Evolutionary conservation across 1,140 invertebrate species (phyloP).

Genomic region (Drosophila subobscura): DNA sequence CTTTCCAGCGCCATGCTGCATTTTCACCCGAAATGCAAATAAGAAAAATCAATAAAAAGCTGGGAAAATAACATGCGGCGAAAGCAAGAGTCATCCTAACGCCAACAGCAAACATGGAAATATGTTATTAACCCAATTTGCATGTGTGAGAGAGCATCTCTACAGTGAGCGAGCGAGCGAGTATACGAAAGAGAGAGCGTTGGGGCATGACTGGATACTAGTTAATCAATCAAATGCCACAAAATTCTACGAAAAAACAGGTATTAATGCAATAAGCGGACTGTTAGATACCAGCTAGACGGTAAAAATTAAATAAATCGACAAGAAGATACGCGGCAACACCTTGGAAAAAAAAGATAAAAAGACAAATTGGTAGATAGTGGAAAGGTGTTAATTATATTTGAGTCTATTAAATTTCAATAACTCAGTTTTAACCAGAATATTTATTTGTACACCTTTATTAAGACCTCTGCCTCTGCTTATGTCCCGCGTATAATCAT

Average conservation of each 20-base stretch:
- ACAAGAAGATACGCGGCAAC: background rate
- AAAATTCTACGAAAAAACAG: slow-evolving; percentile 14
- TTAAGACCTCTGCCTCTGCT: too few relatives aligned
- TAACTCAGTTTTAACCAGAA: too few relatives aligned
- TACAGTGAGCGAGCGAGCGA: too few relatives aligned
- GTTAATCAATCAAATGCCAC: slow-evolving; percentile 37
- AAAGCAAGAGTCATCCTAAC: slow-evolving; percentile 64
- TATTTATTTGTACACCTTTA: too few relatives aligned
- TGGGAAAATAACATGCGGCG: slow-evolving; percentile 36
- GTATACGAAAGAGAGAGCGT: background rate
- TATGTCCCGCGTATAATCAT: too few relatives aligned
- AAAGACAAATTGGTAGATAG: background rate
- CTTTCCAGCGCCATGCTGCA: slow-evolving; percentile 31
- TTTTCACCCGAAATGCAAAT: slow-evolving; percentile 49
- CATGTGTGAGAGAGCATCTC: slow-evolving; percentile 43
- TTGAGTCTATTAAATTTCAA: too few relatives aligned
- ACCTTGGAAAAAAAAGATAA: slow-evolving; percentile 2
- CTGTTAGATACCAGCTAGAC: background rate
- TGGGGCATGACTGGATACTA: slow-evolving; percentile 14
- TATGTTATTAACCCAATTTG: slow-evolving; percentile 75
- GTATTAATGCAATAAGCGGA: slow-evolving; percentile 15
- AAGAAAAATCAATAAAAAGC: slow-evolving; percentile 73
- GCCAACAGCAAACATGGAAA: slow-evolving; percentile 56
- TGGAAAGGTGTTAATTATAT: too few relatives aligned
- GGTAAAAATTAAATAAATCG: slow-evolving; percentile 9